Evolutionary conservation across 2,113 vertebrate species (phyloP).

Genomic region (Bos javanicus): DNA sequence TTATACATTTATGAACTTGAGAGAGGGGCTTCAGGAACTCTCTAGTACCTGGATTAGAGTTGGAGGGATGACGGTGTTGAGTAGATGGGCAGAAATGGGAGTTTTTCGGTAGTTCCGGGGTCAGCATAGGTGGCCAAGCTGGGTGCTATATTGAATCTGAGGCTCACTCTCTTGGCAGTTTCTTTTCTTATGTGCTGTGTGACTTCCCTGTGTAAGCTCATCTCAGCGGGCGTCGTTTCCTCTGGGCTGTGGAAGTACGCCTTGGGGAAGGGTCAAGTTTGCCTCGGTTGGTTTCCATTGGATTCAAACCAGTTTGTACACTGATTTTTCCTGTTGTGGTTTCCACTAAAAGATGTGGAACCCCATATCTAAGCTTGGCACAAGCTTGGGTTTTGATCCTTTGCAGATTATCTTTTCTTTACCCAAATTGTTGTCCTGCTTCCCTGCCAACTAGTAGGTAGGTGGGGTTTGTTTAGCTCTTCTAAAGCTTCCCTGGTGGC

Average conservation of each 20-base stretch:
- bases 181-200: not conserved
- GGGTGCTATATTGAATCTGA: not conserved
- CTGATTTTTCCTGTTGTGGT: not conserved
- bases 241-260: not conserved
- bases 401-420: not conserved
- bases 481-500: not conserved
- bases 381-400: not conserved
- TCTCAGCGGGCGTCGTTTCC: not conserved
- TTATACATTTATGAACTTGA: not conserved
- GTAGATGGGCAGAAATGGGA: not conserved
- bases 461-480: not conserved
- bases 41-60: not conserved
- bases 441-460: not conserved
- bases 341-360: not conserved
- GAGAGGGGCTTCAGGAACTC: not conserved
- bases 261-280: not conserved
- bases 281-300: not conserved
- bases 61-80: not conserved
- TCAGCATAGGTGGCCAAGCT: not conserved
- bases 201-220: not conserved
- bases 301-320: not conserved
- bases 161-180: not conserved
- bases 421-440: not conserved
- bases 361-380: not conserved
- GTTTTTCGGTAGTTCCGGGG: not conserved